These are phyloP conservation scores for Busseola fusca DNA, from an alignment of 2,888 invertebrate genomes.

Conservation along the genomic window DNA sequence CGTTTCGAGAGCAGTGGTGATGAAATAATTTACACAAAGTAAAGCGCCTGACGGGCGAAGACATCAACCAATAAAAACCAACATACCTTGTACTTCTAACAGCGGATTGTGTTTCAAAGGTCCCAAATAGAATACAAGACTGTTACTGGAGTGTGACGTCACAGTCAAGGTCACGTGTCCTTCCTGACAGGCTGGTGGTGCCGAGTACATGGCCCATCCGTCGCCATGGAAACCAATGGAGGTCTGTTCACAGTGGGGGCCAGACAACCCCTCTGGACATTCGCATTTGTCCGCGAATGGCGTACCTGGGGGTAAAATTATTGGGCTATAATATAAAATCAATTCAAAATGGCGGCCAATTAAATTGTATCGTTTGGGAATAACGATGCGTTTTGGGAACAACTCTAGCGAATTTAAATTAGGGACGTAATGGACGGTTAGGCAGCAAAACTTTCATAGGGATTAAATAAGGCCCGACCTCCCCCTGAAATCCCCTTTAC, in stretches of 20 bases:
- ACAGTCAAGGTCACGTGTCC: slow-evolving; percentile 95
- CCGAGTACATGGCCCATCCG: slow-evolving; percentile 97
- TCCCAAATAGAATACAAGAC: slow-evolving; percentile 97
- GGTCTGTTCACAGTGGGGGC: slow-evolving; percentile 97
- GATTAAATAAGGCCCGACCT: not conserved
- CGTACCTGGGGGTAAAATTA: slow-evolving; percentile 78
- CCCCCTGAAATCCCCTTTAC: not conserved
- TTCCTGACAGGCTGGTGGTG: slow-evolving; percentile 95
- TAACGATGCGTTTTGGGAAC: not conserved
- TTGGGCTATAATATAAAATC: not conserved
- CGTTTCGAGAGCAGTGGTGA: too few species aligned
- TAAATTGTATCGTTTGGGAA: not conserved
- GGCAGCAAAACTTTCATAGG: not conserved
- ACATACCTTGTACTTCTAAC: slow-evolving; percentile 90
- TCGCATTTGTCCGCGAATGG: slow-evolving; percentile 92
- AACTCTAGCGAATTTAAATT: not conserved
- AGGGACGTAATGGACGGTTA: not conserved
- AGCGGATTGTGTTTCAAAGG: slow-evolving; percentile 91
- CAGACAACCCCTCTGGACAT: slow-evolving; percentile 94
- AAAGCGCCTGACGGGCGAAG: too few species aligned
- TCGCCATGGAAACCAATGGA: slow-evolving; percentile 96
- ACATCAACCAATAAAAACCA: not conserved
- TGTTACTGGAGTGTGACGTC: slow-evolving; percentile 92
- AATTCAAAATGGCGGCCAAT: slow-evolving; percentile 1
- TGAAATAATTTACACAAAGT: too few species aligned